Percentiles rank a stretch among this genome's conserved stretches.
These are phyloP conservation scores for Piscicola geometra DNA, from an alignment of 2,888 invertebrate genomes.

Conservation along the genomic window DNA sequence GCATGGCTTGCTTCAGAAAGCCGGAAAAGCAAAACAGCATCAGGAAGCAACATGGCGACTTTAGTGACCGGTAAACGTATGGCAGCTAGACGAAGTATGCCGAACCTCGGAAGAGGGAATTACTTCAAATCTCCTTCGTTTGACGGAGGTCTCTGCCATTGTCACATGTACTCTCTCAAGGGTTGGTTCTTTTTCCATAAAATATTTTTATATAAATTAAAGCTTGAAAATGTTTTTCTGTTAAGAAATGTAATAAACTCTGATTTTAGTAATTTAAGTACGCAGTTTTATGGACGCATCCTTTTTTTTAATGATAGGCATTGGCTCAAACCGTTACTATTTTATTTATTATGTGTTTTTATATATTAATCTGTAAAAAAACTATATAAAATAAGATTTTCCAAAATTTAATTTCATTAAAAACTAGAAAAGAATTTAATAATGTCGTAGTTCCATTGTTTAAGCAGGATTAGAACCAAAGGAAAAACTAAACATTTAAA, in stretches of 20 bases:
- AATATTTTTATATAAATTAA: background rate
- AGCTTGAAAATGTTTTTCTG: background rate
- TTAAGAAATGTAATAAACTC: too few relatives aligned
- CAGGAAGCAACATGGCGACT: background rate
- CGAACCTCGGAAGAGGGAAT: conserved; percentile 16
- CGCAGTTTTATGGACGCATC: too few relatives aligned
- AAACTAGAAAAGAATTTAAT: background rate
- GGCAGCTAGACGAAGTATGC: conserved; percentile 14
- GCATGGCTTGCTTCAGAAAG: background rate
- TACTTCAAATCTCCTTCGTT: background rate
- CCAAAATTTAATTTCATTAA: background rate
- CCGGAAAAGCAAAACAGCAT: background rate
- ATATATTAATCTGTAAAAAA: background rate
- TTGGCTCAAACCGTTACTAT: too few relatives aligned
- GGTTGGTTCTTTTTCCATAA: background rate
- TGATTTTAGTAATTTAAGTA: too few relatives aligned
- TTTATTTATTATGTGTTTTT: too few relatives aligned
- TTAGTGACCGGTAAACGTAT: background rate
- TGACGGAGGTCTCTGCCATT: background rate
- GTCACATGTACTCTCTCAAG: background rate
- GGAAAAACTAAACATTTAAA: too few relatives aligned
- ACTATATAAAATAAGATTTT: too few relatives aligned
- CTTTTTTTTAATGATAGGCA: too few relatives aligned
- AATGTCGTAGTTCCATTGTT: background rate
- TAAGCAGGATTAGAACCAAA: too few relatives aligned